A percentile compares a stretch with the other conserved stretches of the same genome.
These are phyloP conservation scores for Bradysia coprophila DNA, from an alignment of 1,140 invertebrate species.

Conservation along the genomic window DNA sequence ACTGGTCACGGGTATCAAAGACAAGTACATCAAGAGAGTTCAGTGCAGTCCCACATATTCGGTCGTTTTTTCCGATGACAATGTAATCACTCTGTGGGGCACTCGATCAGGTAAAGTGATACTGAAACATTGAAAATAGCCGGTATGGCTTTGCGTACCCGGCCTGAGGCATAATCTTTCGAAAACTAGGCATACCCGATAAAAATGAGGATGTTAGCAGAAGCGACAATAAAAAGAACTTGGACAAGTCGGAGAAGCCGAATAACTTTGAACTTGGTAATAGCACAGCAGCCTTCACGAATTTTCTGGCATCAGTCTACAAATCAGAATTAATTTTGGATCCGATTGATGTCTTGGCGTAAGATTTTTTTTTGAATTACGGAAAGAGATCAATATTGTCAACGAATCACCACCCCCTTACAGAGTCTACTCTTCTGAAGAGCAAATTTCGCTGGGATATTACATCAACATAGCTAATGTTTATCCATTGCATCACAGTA, in stretches of 20 bases:
- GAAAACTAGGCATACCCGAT: too few relatives aligned
- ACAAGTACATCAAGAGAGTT: slow-evolving; percentile 34
- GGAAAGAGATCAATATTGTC: background rate
- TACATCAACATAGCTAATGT: slow-evolving; percentile 33
- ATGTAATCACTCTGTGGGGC: slow-evolving; percentile 53
- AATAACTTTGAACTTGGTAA: slow-evolving; percentile 9
- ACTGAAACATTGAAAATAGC: slow-evolving; percentile 3
- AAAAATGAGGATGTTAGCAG: too few relatives aligned
- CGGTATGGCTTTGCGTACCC: too few relatives aligned
- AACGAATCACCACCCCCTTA: slow-evolving; percentile 8
- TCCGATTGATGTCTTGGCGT: slow-evolving; percentile 32
- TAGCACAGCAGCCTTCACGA: slow-evolving; percentile 21
- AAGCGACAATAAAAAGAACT: too few relatives aligned
- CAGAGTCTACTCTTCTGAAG: slow-evolving; percentile 35
- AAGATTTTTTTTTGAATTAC: slow-evolving; percentile 9
- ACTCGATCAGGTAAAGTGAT: slow-evolving; percentile 24
- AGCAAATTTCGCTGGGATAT: slow-evolving; percentile 31
- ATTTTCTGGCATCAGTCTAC: slow-evolving; percentile 23
- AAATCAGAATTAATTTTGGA: slow-evolving; percentile 26
- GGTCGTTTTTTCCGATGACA: slow-evolving; percentile 39
- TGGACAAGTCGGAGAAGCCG: too few relatives aligned
- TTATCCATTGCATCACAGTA: slow-evolving; percentile 33
- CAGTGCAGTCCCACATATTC: slow-evolving; percentile 46
- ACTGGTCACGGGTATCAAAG: slow-evolving; percentile 31
- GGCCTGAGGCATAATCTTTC: too few relatives aligned